phyloP scores from a whole-genome alignment of 1,140 invertebrate species.

The Sycobia sp. region DNA sequence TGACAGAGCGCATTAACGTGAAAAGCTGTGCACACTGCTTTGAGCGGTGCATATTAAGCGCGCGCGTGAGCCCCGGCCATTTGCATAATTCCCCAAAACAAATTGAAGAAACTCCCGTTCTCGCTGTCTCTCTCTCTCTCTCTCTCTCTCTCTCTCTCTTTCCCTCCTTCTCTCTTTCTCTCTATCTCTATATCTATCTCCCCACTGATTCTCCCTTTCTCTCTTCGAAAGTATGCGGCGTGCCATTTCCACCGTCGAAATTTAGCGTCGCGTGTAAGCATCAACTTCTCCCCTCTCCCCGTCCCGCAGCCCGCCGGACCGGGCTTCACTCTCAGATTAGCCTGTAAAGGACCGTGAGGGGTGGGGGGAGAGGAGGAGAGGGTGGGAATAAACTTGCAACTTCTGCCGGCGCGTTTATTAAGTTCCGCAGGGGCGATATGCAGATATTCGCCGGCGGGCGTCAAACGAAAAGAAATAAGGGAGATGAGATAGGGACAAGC shows the following conservation, averaged over 20 bases:
- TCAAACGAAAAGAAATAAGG: neutral
- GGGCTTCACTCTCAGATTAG: too few relatives aligned
- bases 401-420: conserved; percentile 19
- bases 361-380: neutral
- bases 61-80: neutral
- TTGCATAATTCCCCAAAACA: conserved; percentile 4
- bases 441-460: neutral
- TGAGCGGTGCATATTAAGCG: too few relatives aligned
- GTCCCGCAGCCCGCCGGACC: too few relatives aligned
- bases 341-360: too few relatives aligned
- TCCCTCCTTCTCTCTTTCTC: neutral
- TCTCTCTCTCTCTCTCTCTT: neutral
- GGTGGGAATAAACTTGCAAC: conserved; percentile 21
- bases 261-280: too few relatives aligned
- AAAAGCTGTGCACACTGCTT: too few relatives aligned
- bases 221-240: too few relatives aligned
- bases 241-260: too few relatives aligned
- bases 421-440: conserved; percentile 28
- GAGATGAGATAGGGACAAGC: neutral
- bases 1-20: too few relatives aligned
- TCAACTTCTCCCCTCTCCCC: too few relatives aligned
- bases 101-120: conserved; percentile 4
- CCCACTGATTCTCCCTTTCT: too few relatives aligned
- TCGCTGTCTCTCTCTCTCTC: neutral
- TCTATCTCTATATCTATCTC: too few relatives aligned